Evolutionary conservation across 2,888 invertebrate species (phyloP), one percentile per base, ranked within the genome.

Genomic region (Unio delphinus): DNA sequence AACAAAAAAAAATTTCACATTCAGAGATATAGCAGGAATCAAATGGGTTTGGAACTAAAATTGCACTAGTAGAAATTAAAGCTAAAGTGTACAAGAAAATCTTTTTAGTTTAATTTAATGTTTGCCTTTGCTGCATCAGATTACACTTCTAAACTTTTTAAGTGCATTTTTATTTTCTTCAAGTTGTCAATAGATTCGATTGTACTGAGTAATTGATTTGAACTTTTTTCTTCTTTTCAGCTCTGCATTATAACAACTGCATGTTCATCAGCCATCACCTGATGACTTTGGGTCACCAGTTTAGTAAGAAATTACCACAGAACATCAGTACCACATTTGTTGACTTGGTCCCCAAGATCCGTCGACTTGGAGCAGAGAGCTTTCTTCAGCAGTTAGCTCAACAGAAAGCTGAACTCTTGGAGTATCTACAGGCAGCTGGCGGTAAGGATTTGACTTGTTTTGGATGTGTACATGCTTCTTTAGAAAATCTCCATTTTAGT

Each of bases 191-290:
- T 45, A 45, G 45, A 11, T 11, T 45, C 11, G 1, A 18, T 58
- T 58, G n/a, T 58, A 23, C 20, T 59, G n/a, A 28, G n/a, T 59
- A 59, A 4, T 54, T 30, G 17, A 64, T 20, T 62, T 23, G 4
- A 20, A 11, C 18, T 20, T 95, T 86, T 63, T 18, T 30, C 94
- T 64, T 62, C 55, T 34, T 79, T 78, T n/a, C 84, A 89, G 89
- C 89, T 45, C 76, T 90, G 17, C 87, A 89, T 67, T 88, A 97
- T 91, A 98, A 98, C 91, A 97, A 98, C 90, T 96, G 96, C 88
- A 94, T 95, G 93, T 97, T 94, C 87, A 91, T 98, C 18, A 93
- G 95, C 0, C 94, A 96, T 90, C 92, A 93, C 82, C 90, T 95
- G 68, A 91, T 93, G 68, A 92, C 93, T 0, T 91, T 95, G 83